Conservation (phyloP, 2,113 vertebrate species). For the Hyla sarda region DNA sequence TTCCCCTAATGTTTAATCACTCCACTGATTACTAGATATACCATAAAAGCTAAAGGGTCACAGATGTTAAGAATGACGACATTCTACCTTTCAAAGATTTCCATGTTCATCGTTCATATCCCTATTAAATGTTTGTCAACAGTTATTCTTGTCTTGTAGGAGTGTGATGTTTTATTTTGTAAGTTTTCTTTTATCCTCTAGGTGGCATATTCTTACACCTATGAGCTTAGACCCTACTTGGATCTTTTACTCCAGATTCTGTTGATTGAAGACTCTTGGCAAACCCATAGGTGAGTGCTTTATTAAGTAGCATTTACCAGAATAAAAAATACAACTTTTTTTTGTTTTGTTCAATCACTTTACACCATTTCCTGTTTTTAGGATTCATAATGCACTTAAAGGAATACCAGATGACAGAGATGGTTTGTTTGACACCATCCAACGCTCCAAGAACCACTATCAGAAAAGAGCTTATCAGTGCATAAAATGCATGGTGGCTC, state of each 20-base stretch:
- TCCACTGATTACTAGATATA: too few relatives aligned
- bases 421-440: slow-evolving; percentile 98
- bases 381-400: slow-evolving; percentile 99
- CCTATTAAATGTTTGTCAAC: not conserved
- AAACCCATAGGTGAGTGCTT: slow-evolving; percentile 91
- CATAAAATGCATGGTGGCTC: slow-evolving; percentile 99
- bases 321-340: not conserved
- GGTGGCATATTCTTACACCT: slow-evolving; percentile 99
- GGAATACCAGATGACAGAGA: slow-evolving; percentile 98
- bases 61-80: too few relatives aligned
- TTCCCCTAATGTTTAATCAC: too few relatives aligned
- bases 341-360: slow-evolving; percentile 29
- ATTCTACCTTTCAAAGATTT: too few relatives aligned
- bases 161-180: not conserved
- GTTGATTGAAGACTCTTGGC: slow-evolving; percentile 98
- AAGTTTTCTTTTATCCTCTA: slow-evolving; percentile 64
- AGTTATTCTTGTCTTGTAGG: not conserved
- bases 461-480: slow-evolving; percentile 99
- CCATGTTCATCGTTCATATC: not conserved
- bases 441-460: slow-evolving; percentile 99
- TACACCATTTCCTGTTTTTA: slow-evolving; percentile 62
- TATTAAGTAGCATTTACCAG: not conserved
- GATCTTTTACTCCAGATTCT: slow-evolving; percentile 97
- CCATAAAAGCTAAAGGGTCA: too few relatives aligned
- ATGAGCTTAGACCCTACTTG: slow-evolving; percentile 96